A percentile compares a stretch with the other conserved stretches of the same genome.
Evolutionary conservation across 2,113 vertebrate species (phyloP).

Genomic region (Solenodon paradoxus): DNA sequence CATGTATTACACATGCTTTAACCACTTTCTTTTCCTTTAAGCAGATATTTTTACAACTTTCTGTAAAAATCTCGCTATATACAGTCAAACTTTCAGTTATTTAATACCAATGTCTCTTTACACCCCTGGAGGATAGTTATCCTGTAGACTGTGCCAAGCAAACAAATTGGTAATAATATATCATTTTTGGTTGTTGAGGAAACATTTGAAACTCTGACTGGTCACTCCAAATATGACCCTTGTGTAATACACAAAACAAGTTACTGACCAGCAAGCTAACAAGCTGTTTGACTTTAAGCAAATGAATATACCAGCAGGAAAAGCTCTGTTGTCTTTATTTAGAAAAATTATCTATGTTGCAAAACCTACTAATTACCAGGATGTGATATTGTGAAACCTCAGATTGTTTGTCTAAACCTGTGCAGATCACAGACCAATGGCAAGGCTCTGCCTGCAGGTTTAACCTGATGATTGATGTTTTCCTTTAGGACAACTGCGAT

Average conservation of each 20-base stretch:
- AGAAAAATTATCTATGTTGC: background rate
- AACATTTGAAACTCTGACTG: background rate
- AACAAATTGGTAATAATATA: background rate
- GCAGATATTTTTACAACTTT: background rate
- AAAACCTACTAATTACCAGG: background rate
- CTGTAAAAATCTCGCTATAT: background rate
- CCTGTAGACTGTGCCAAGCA: background rate
- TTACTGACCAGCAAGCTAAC: background rate
- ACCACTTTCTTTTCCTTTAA: background rate
- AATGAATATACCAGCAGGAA: background rate
- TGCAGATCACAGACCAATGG: background rate
- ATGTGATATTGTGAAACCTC: background rate
- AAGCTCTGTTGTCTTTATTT: background rate
- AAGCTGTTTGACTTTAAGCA: background rate
- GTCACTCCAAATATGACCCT: background rate
- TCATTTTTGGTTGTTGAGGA: background rate
- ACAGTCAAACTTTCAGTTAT: background rate
- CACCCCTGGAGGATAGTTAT: background rate
- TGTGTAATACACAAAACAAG: background rate
- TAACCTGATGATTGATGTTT: background rate
- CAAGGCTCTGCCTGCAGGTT: background rate
- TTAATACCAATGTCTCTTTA: background rate
- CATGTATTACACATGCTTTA: accelerated
- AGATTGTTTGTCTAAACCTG: background rate
- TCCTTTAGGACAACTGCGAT: background rate